Conservation (phyloP, 1,140 invertebrate species). For the Drosophila kurseongensis region DNA sequence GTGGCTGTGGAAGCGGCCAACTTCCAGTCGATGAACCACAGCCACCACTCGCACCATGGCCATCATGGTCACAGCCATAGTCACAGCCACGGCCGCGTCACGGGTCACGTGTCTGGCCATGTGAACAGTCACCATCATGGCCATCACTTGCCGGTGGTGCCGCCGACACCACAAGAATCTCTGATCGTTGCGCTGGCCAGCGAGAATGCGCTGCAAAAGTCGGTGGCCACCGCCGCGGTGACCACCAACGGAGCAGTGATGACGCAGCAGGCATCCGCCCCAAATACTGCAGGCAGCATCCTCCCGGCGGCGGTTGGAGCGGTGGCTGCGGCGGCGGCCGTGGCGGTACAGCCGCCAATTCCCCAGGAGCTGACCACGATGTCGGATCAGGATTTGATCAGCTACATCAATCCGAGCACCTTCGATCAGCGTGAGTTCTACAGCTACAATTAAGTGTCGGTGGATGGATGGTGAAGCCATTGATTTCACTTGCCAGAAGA, state of each 20-base stretch:
- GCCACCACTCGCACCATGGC: conserved; percentile 24
- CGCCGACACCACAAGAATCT: conserved; percentile 81
- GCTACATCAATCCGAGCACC: conserved; percentile 93
- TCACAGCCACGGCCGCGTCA: neutral
- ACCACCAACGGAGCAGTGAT: conserved; percentile 80
- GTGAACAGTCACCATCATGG: conserved; percentile 17
- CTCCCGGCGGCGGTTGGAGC: conserved; percentile 64
- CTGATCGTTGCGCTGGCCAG: conserved; percentile 79
- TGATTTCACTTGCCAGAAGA: neutral
- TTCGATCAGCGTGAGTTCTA: conserved; percentile 90
- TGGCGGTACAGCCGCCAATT: conserved; percentile 85
- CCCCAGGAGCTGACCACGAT: conserved; percentile 91
- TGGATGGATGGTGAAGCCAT: too few species aligned
- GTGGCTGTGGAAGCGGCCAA: conserved; percentile 56
- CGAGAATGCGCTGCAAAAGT: conserved; percentile 79
- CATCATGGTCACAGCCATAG: conserved; percentile 13
- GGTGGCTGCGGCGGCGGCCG: conserved; percentile 69
- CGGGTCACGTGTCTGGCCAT: conserved; percentile 1
- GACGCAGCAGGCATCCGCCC: conserved; percentile 75
- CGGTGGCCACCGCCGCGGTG: conserved; percentile 78
- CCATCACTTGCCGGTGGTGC: conserved; percentile 67
- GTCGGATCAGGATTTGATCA: conserved; percentile 93
- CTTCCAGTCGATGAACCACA: conserved; percentile 44
- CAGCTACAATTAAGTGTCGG: neutral
- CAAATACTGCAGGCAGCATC: conserved; percentile 61